Conservation (phyloP, 2,113 vertebrate genomes). For the Callaeas wilsoni region DNA sequence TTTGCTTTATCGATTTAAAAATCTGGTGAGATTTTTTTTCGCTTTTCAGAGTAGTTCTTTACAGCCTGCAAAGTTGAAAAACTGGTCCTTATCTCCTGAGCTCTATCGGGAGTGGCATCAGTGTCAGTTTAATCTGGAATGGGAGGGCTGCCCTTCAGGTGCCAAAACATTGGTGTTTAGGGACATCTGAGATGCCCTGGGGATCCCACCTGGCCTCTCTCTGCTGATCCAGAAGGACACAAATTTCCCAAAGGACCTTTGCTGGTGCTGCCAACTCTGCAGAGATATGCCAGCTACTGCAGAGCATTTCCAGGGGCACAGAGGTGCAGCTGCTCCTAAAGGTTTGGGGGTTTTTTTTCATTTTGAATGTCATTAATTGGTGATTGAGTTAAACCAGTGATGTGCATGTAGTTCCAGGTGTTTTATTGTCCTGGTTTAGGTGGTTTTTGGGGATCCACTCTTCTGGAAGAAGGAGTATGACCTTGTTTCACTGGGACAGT, state of each 20-base stretch:
- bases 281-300: background rate
- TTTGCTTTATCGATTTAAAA: background rate
- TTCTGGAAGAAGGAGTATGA: background rate
- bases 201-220: background rate
- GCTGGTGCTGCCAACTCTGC: background rate
- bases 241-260: background rate
- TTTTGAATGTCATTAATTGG: background rate
- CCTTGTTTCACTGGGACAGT: background rate
- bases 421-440: background rate
- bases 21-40: background rate
- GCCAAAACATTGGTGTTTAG: background rate
- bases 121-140: background rate
- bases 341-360: background rate
- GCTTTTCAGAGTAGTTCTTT: background rate
- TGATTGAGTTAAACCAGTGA: background rate
- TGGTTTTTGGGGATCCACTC: background rate
- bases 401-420: slow-evolving; percentile 3
- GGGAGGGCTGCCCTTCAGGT: background rate
- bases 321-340: background rate
- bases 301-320: background rate
- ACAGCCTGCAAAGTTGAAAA: background rate
- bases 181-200: background rate
- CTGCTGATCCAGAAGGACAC: background rate
- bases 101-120: background rate
- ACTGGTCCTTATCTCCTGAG: background rate